Conservation (phyloP, 2,113 vertebrate species). For the Channa argus region DNA sequence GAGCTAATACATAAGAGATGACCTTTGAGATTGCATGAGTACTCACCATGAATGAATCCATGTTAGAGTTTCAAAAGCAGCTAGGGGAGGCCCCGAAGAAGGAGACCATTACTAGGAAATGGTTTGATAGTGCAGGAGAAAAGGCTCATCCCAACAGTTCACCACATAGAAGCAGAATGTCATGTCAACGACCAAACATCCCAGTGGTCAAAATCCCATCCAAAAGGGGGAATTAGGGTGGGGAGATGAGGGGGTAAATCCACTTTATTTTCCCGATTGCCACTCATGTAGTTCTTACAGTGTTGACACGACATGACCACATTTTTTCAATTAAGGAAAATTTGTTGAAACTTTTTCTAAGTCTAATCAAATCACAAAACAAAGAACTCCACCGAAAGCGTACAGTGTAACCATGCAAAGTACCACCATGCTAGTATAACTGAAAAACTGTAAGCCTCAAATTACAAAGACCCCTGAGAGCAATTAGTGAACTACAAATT, state of each 20-base stretch:
- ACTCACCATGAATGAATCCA: slow-evolving; percentile 51
- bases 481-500: background rate
- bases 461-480: background rate
- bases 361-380: background rate
- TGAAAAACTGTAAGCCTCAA: slow-evolving; percentile 1
- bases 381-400: background rate
- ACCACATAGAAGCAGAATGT: slow-evolving; percentile 33
- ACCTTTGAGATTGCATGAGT: slow-evolving; percentile 15
- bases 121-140: slow-evolving; percentile 1
- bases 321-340: too few species aligned
- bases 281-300: slow-evolving; percentile 12
- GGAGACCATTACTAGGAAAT: slow-evolving; percentile 13
- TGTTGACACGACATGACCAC: too few species aligned
- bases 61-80: slow-evolving; percentile 38
- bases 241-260: slow-evolving; percentile 53
- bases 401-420: background rate
- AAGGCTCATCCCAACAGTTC: slow-evolving; percentile 2
- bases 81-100: background rate
- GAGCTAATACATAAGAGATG: slow-evolving; percentile 6
- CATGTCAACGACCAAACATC: slow-evolving; percentile 46
- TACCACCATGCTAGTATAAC: background rate
- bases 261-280: slow-evolving; percentile 50
- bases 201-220: slow-evolving; percentile 55
- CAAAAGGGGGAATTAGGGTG: slow-evolving; percentile 64
- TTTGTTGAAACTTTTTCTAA: too few species aligned